Base-by-base conservation (phyloP, 2,797 vertebrate genomes). In the Lacerta bilineata region DNA sequence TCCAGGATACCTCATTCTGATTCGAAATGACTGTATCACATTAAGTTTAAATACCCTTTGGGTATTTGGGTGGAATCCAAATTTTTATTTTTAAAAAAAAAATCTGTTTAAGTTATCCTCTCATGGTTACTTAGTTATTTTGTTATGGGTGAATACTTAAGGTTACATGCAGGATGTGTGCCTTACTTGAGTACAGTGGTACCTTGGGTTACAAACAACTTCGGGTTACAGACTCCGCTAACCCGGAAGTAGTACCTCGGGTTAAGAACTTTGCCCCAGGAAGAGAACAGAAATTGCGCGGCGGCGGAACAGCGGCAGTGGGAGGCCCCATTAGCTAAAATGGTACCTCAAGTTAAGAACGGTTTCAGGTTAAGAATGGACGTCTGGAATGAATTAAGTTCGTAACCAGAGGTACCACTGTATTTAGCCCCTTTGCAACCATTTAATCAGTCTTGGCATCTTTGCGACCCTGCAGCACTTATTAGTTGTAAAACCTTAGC, bases 391-490 rank as follows among this genome's bases (percentile, higher is more conserved):
- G 50, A 4, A 55, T 55, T 55, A 50, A 50, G 46, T 13, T 50
- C 46, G 11, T 50, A 13, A 50, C 46, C 46, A 11, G 46, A 50
- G 3, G 13, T 55, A 55, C 50, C 50, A 55, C 13, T 55, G 11
- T 55, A 55, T 55, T 4, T 66, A 91, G 92, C 88, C 88, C 84
- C 91, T 23, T 23, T 46, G 18, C 3, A 10, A 81, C 66, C 80
- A 83, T 84, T 91, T 92, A 90, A 94, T 92, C 88, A 29, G 0
- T 77, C 88, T 5, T 59, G 91, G 92, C 88, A 89, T 91, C 88
- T 92, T 81, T 92, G 93, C 55, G 86, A 94, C 79, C 59, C 84
- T 91, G 85, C 94, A 91, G 93, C 89, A 78, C 82, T 93, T 91
- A 91, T 0, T 88, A 88, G 41, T 85, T 87, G 85, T 93, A 93